A percentile compares a stretch with the other conserved stretches of the same genome.
These are phyloP conservation scores for Centruroides sculpturatus DNA, from an alignment of 1,140 invertebrate species.

Conservation along the genomic window DNA sequence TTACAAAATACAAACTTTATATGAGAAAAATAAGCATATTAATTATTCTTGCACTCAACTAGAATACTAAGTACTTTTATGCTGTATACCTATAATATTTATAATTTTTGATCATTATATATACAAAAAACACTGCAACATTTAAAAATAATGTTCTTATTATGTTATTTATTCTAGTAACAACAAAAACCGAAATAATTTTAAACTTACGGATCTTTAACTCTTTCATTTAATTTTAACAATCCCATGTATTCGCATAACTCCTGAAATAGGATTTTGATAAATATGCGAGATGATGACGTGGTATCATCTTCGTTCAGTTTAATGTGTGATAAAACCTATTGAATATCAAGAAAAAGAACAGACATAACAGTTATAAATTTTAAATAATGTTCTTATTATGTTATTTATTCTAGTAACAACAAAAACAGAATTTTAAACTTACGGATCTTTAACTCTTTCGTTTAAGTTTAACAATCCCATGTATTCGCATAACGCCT, in stretches of 20 bases:
- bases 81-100: too few species aligned
- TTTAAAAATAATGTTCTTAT: too few species aligned
- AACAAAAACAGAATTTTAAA: conserved; percentile 12
- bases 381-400: too few species aligned
- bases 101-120: too few species aligned
- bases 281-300: conserved; percentile 91
- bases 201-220: conserved; percentile 63
- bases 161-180: too few species aligned
- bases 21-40: too few species aligned
- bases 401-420: too few species aligned
- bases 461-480: conserved; percentile 86
- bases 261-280: conserved; percentile 95
- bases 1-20: too few species aligned
- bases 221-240: conserved; percentile 69
- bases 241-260: conserved; percentile 92
- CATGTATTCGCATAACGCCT: conserved; percentile 94
- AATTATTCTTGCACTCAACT: too few species aligned
- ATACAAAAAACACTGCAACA: too few species aligned
- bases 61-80: too few species aligned
- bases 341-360: neutral
- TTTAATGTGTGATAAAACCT: conserved; percentile 68
- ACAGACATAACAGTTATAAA: too few species aligned
- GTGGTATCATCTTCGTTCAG: conserved; percentile 95
- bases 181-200: neutral
- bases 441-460: conserved; percentile 70